Conservation (phyloP, 2,797 vertebrate genomes). For the Schizopygopsis pylzovi region DNA sequence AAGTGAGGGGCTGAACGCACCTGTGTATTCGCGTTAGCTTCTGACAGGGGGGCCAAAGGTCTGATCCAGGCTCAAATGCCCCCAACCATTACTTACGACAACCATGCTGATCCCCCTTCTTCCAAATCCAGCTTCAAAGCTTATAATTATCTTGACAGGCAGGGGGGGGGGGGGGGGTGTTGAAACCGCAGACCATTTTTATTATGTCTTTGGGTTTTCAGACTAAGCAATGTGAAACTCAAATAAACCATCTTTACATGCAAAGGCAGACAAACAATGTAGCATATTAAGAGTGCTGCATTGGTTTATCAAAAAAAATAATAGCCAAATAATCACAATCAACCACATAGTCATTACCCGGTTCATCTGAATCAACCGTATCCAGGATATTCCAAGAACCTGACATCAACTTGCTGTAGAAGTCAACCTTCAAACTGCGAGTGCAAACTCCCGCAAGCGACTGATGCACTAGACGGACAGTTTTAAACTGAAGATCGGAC, state of each 20-base stretch:
- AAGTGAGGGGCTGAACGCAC: conserved; percentile 36
- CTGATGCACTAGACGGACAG: background rate
- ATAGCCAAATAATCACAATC: background rate
- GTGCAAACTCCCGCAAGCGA: background rate
- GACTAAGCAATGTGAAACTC: background rate
- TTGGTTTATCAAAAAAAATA: background rate
- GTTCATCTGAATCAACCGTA: conserved; percentile 14
- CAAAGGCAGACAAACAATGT: background rate
- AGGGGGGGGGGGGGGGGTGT: conserved; percentile 43
- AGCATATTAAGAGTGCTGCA: background rate
- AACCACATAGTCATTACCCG: conserved; percentile 32
- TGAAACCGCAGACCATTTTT: conserved; percentile 46
- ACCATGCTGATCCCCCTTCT: conserved; percentile 51
- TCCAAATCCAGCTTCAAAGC: conserved; percentile 64
- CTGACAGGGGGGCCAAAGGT: conserved; percentile 29
- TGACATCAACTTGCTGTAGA: conserved; percentile 33
- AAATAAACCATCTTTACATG: conserved; percentile 3
- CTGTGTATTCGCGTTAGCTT: conserved; percentile 51
- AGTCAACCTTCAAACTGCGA: background rate
- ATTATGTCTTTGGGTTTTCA: background rate
- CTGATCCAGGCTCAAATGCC: conserved; percentile 47
- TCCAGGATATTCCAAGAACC: conserved; percentile 29
- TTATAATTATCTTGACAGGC: conserved; percentile 65
- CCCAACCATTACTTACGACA: conserved; percentile 51
- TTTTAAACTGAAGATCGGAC: conserved; percentile 28